A percentile compares a stretch with the other conserved stretches of the same genome.
These are phyloP conservation scores for Tuta absoluta DNA, from an alignment of 2,888 invertebrate genomes.

Conservation along the genomic window DNA sequence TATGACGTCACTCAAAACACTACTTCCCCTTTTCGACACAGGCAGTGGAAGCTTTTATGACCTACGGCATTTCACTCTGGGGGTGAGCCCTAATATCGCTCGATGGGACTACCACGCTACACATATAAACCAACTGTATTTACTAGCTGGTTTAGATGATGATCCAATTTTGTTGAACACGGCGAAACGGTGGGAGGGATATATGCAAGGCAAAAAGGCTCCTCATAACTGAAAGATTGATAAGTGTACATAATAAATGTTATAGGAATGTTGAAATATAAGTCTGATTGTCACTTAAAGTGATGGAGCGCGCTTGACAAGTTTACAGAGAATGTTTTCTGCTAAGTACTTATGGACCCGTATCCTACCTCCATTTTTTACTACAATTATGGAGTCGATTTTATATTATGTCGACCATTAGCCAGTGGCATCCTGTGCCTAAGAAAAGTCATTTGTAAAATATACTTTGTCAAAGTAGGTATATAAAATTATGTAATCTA, in stretches of 20 bases:
- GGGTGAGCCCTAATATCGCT: slow-evolving; percentile 95
- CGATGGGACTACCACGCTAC: slow-evolving; percentile 99
- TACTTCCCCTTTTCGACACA: slow-evolving; percentile 95
- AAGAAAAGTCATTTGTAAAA: neutral
- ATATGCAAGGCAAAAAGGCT: slow-evolving; percentile 96
- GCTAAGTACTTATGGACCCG: slow-evolving; percentile 11
- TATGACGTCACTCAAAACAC: slow-evolving; percentile 91
- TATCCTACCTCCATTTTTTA: slow-evolving; percentile 12
- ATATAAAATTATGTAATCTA: no score
- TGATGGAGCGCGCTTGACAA: slow-evolving; percentile 19
- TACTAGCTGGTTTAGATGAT: slow-evolving; percentile 91
- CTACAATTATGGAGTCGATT: neutral
- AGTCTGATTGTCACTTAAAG: slow-evolving; percentile 25
- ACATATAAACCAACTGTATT: slow-evolving; percentile 96
- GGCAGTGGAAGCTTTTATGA: slow-evolving; percentile 98
- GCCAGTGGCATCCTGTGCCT: neutral
- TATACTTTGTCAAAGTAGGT: no score
- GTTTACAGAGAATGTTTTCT: slow-evolving; percentile 14
- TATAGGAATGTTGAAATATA: neutral
- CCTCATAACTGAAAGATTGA: slow-evolving; percentile 94
- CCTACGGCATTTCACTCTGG: slow-evolving; percentile 94
- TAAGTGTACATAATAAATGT: neutral
- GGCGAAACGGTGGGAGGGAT: slow-evolving; percentile 95
- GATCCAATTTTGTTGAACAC: slow-evolving; percentile 91
- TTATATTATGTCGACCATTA: neutral